These are phyloP conservation scores for Brachionus calyciflorus DNA, from an alignment of 1,140 invertebrate species.

Conservation along the genomic window DNA sequence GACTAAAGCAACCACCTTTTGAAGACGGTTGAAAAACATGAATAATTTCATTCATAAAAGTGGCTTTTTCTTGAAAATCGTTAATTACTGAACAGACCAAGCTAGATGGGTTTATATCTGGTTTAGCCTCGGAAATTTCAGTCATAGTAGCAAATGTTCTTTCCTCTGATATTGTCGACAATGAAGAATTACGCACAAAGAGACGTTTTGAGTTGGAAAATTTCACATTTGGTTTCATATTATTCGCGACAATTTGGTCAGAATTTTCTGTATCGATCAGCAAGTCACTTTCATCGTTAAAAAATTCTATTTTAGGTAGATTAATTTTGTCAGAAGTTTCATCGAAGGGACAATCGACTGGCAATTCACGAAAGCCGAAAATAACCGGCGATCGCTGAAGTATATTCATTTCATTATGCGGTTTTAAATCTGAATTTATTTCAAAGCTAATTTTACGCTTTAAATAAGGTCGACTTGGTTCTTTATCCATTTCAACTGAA, in stretches of 20 bases:
- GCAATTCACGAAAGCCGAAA: slow-evolving; percentile 14
- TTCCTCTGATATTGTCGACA: slow-evolving; percentile 45
- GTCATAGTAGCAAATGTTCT: slow-evolving; percentile 26
- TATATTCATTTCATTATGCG: neutral
- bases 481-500: neutral
- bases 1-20: slow-evolving; percentile 21
- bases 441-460: neutral
- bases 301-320: neutral
- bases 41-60: slow-evolving; percentile 3
- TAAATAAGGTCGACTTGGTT: neutral
- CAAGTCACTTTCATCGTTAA: neutral
- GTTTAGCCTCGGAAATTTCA: neutral
- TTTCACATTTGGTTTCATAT: slow-evolving; percentile 4
- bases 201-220: neutral
- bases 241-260: neutral
- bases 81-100: slow-evolving; percentile 6
- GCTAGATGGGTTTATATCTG: neutral
- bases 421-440: neutral
- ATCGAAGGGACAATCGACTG: slow-evolving; percentile 21
- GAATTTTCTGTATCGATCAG: neutral
- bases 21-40: slow-evolving; percentile 43
- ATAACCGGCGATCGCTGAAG: neutral
- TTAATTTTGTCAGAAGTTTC: neutral
- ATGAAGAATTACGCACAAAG: slow-evolving; percentile 20
- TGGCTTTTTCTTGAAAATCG: slow-evolving; percentile 5